Conservation (phyloP, 2,888 invertebrate species). For the Lacanobia wlatinum region DNA sequence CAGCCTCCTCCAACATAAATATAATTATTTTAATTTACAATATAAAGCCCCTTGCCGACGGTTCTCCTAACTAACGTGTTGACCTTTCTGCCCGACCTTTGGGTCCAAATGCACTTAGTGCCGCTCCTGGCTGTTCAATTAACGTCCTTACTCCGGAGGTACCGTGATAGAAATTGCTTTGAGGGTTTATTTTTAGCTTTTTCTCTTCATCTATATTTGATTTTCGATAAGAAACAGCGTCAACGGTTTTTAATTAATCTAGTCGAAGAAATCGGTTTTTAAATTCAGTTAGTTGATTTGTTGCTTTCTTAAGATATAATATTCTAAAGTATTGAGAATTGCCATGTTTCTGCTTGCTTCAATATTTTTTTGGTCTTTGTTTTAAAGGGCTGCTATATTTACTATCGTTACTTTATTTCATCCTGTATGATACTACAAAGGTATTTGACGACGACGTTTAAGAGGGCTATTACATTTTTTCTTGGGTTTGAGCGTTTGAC, state of each 20-base stretch:
- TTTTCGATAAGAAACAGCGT: slow-evolving; percentile 18
- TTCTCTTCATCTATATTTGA: slow-evolving; percentile 16
- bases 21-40: slow-evolving; percentile 24
- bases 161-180: slow-evolving; percentile 32
- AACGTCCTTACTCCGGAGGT: slow-evolving; percentile 27
- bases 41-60: not conserved
- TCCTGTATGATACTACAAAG: no score
- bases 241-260: not conserved
- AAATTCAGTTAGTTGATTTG: not conserved
- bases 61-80: slow-evolving; percentile 39
- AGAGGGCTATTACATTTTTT: no score
- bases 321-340: no score
- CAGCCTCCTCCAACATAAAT: not conserved
- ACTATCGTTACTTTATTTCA: no score
- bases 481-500: no score
- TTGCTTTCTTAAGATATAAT: not conserved
- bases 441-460: no score
- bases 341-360: no score
- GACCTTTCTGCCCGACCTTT: slow-evolving; percentile 62
- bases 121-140: slow-evolving; percentile 52
- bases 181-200: slow-evolving; percentile 28
- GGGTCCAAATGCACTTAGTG: slow-evolving; percentile 59
- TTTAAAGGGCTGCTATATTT: no score
- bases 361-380: no score
- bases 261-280: not conserved